Evolutionary conservation across 2,797 vertebrate genomes (phyloP).

Genomic region (Gobio occitaniae): DNA sequence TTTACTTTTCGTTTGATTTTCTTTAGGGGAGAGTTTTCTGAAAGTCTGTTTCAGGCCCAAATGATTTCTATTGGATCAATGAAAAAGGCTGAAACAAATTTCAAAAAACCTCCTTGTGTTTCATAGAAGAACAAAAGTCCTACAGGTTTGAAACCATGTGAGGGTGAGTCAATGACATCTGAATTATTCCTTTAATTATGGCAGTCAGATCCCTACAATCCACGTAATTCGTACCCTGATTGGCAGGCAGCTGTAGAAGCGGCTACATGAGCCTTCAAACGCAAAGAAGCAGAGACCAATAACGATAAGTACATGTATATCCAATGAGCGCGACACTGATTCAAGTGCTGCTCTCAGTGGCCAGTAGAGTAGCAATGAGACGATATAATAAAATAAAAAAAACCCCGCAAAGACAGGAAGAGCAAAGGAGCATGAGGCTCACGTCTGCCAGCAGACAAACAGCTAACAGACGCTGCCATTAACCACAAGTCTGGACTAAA

Average conservation of each 20-base stretch:
- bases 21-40: background rate
- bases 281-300: background rate
- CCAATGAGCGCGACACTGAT: constrained; percentile 4
- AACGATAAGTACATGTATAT: background rate
- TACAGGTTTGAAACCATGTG: background rate
- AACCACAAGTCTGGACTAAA: constrained; percentile 35
- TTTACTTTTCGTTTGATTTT: background rate
- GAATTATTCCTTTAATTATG: background rate
- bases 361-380: background rate
- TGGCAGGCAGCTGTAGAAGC: background rate
- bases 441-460: constrained; percentile 19
- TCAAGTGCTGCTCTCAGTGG: constrained; percentile 11
- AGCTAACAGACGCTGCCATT: constrained; percentile 37
- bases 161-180: background rate
- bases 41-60: background rate
- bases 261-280: background rate
- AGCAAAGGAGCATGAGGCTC: constrained; percentile 4
- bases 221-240: background rate
- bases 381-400: background rate
- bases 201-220: background rate
- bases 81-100: background rate
- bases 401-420: background rate
- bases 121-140: background rate
- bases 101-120: background rate
- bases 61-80: background rate